These are phyloP conservation scores for Conopomorpha cramerella DNA, from an alignment of 1,140 invertebrate genomes.

Conservation along the genomic window DNA sequence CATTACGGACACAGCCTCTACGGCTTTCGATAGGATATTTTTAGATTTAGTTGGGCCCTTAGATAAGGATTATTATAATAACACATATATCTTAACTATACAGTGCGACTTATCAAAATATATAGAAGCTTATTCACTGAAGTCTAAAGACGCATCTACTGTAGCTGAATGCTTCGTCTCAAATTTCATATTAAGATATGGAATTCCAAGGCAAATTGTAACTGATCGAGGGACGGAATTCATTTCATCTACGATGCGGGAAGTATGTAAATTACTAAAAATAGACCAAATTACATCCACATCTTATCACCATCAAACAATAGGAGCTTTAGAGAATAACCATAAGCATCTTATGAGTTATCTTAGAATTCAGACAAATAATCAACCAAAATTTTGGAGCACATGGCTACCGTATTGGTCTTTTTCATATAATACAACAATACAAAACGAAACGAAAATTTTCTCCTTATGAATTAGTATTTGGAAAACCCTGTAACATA, in stretches of 20 bases:
- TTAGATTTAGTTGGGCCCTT: too few relatives aligned
- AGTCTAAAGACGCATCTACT: neutral
- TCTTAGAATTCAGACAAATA: neutral
- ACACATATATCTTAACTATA: neutral
- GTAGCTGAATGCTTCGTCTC: too few relatives aligned
- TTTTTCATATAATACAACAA: neutral
- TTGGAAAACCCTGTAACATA: neutral
- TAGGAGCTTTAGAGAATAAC: neutral
- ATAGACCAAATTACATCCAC: too few relatives aligned
- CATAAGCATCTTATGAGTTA: neutral
- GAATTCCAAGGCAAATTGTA: too few relatives aligned
- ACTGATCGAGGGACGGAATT: neutral
- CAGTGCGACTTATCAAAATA: slow-evolving; percentile 1
- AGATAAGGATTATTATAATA: too few relatives aligned
- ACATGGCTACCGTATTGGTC: neutral
- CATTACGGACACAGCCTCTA: neutral
- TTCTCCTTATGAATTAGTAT: neutral
- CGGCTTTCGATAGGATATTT: too few relatives aligned
- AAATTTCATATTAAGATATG: too few relatives aligned
- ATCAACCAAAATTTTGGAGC: neutral
- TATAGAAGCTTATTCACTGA: neutral
- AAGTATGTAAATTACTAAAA: neutral
- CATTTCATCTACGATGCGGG: neutral
- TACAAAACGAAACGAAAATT: neutral
- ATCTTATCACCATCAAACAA: neutral